Evolutionary conservation across 1,140 invertebrate species (phyloP), one percentile per base, ranked within the genome.

Genomic region (Saccostrea cuccullata): DNA sequence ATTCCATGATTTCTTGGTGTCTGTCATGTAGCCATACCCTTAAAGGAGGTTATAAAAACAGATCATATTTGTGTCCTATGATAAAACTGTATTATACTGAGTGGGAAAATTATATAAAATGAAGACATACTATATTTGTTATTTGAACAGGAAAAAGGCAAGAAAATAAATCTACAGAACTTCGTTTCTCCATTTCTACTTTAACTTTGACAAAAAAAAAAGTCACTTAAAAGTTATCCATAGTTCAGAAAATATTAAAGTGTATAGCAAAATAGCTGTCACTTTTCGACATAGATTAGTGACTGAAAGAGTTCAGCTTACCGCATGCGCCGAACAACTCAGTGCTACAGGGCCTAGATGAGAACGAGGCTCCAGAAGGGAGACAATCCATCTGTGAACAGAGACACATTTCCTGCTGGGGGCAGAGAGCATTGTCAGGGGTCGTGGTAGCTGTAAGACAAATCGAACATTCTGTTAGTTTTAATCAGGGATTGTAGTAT

Each of bases 361-460:
- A 56, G 26, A 56, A 85, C 47, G 84, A 55, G 20, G 47, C 84
- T 58, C 84, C 84, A n/a, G 84, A 56, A 9, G 55, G n/a, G 17
- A 56, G 84, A 85, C 84, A 85, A 58, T 85, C 84, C 23, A 85
- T n/a, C 20, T 85, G 84, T 20, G 84, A 85, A 36, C 84, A 85
- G 47, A 85, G 58, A 64, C 84, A 85, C 30, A 85, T 64, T n/a
- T 85, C 84, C 55, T 30, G 47, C 26, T 56, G 55, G 6, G 84
- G 84, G 64, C 84, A 85, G 8, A 60, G 55, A 17, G 47, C 12
- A 15, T 85, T 56, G 15, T 36, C 55, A 15, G 84, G 84, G 11
- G 58, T 85, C 23, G n/a, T 26, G 9, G 47, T 23, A 20, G 84
- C 84, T 85, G 23, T 58, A 58, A 15, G 77, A 47, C 47, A 47